phyloP scores from a whole-genome alignment of 1,140 invertebrate species.

The Diorhabda elongata region DNA sequence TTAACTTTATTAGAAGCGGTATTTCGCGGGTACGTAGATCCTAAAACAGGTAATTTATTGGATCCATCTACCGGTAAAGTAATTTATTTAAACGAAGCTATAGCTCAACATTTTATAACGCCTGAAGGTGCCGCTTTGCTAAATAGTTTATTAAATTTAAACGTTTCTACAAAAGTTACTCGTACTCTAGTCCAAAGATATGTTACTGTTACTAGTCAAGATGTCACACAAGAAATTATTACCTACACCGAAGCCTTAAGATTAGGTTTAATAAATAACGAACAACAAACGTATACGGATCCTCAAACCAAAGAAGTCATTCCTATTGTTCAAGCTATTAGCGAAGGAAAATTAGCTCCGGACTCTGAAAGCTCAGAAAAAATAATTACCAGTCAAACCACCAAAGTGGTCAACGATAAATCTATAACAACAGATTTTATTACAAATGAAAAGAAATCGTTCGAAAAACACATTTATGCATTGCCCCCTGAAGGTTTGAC shows the following conservation, averaged over 20 bases:
- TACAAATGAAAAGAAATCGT: constrained; percentile 47
- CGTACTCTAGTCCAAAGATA: constrained; percentile 77
- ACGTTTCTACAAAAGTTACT: constrained; percentile 78
- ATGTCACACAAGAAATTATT: constrained; percentile 59
- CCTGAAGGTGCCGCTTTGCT: constrained; percentile 79
- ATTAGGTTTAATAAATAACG: constrained; percentile 76
- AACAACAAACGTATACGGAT: constrained; percentile 73
- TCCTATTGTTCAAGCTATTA: constrained; percentile 77
- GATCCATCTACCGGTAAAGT: constrained; percentile 72
- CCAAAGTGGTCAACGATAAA: constrained; percentile 34
- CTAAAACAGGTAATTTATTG: constrained; percentile 78
- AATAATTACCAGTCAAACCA: constrained; percentile 33
- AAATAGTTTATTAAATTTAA: constrained; percentile 78
- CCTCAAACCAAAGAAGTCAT: constrained; percentile 70
- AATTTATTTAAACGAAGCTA: constrained; percentile 79
- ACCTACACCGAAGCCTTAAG: constrained; percentile 74
- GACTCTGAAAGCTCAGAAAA: constrained; percentile 54
- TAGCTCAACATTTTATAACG: constrained; percentile 78
- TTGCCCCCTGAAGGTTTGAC: constrained; percentile 79
- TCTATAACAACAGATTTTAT: constrained; percentile 44
- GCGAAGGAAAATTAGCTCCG: constrained; percentile 62
- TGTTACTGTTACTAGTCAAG: constrained; percentile 64
- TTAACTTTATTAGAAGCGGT: constrained; percentile 82
- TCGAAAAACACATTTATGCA: constrained; percentile 60
- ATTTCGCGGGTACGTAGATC: constrained; percentile 74